Base-by-base conservation (phyloP, 2,113 vertebrate species). In the Ceyx cyanopectus region DNA sequence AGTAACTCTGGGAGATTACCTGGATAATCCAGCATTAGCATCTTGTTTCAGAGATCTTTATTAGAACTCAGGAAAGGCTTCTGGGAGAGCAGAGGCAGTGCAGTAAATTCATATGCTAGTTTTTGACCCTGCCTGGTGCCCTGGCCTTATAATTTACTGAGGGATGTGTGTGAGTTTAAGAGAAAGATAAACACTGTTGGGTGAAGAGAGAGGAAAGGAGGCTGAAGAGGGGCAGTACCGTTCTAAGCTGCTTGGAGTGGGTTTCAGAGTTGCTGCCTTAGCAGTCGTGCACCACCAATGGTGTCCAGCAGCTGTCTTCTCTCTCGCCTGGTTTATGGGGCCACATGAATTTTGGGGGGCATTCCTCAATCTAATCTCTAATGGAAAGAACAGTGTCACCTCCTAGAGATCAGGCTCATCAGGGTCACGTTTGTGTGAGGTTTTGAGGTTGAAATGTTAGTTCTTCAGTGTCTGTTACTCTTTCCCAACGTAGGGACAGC, bases 21-120 rank as follows among this genome's bases (percentile, higher is more conserved):
- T 10, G 43, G 85, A 85, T 97, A 95, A 97, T 92, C 94, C 96
- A 89, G 87, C 85, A 94, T 82, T 96, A 96, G 90, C 66, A 94
- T 86, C 84, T 92, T 92, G 94, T 90, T 93, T 63, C 48, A 77
- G 53, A 46, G 89, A 85, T 95, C 95, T 94, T 96, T 96, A 96
- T 96, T 89, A 93, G 89, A 86, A 90, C 63, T 94, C 81, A 14
- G 60, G 60, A 66, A 94, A 81, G 62, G 83, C 87, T 61, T 78
- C 78, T 54, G 20, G 51, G 91, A 86, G 58, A 60, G 9, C 5
- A 15, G 22, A 94, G 74, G 24, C 4, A 10, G 21, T 12, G 9
- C 34, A 85, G 81, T 93, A 82, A 85, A 70, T 94, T 95, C 87
- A 61, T 24, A 5, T 0, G 7, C 78, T 87, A 63, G 56, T 93